Percentiles rank a stretch among this genome's conserved stretches.
Conservation (phyloP, 2,797 vertebrate species). For the Anguilla megastoma region DNA sequence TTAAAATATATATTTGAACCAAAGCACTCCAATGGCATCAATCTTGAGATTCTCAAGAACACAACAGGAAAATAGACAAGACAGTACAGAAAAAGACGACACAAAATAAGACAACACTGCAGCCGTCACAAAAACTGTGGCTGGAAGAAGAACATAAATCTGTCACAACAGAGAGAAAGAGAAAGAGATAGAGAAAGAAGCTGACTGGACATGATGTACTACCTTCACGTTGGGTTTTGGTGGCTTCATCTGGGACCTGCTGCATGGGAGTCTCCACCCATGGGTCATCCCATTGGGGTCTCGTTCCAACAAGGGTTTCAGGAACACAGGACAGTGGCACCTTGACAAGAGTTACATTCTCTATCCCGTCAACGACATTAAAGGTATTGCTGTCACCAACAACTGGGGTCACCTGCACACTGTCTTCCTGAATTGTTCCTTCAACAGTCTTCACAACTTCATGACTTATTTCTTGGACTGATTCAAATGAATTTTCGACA, state of each 20-base stretch:
- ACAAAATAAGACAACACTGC: constrained; percentile 48
- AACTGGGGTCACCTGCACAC: constrained; percentile 69
- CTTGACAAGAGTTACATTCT: constrained; percentile 74
- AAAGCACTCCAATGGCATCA: constrained; percentile 60
- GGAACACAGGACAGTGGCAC: constrained; percentile 74
- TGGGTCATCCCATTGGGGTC: constrained; percentile 88
- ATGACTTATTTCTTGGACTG: constrained; percentile 80
- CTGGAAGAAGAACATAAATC: constrained; percentile 57
- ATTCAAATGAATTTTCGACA: constrained; percentile 80
- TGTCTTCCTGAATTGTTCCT: constrained; percentile 75
- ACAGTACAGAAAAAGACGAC: constrained; percentile 42
- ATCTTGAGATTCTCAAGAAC: constrained; percentile 89
- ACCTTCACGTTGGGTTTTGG: constrained; percentile 89
- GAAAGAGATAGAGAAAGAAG: constrained; percentile 66
- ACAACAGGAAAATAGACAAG: constrained; percentile 52
- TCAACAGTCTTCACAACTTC: constrained; percentile 79
- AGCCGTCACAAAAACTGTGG: constrained; percentile 65
- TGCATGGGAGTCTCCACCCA: constrained; percentile 96
- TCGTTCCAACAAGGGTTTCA: constrained; percentile 92
- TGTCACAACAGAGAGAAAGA: constrained; percentile 66
- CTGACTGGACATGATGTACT: constrained; percentile 72
- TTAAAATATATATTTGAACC: not conserved
- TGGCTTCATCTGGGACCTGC: constrained; percentile 89
- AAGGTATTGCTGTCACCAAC: constrained; percentile 77
- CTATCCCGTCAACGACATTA: constrained; percentile 78